Evolutionary conservation across 1,140 invertebrate genomes (phyloP), one percentile per base, ranked within the genome.

Genomic region (Aradophagus sp.): DNA sequence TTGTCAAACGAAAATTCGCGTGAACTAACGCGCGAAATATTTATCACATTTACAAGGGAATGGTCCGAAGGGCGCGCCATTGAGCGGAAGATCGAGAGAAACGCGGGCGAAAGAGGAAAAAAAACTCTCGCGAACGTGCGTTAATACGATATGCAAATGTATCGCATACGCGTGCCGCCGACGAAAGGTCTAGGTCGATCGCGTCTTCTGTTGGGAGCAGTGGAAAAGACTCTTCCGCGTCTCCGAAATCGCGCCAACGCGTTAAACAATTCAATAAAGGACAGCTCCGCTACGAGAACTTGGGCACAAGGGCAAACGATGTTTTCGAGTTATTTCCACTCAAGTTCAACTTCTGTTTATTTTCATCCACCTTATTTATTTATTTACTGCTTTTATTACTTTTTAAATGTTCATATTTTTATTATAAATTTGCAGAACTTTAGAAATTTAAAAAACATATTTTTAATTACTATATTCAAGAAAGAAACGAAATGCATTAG

Each of bases 121-220:
- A 74, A 58, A 61, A 36, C 14, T 53, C 14, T 58, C 26, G 52
- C 45, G 17, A 35, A 44, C 38, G 39, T 39, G 42, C 67, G 39
- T 45, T 67, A 70, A 77, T 47, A 52, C n/a, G 27, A 77, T 63
- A 70, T 79, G 77, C 63, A 77, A 80, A 79, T 76, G 58, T 52
- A 58, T 59, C 32, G 42, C 29, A 36, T 61, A 72, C 72, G 55
- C 59, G 70, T 53, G 56, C 44, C 66, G 31, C 31, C 42, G 59
- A 58, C 55, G 66, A 82, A 82, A 84, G 81, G 80, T 82, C 80
- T 83, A 83, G 80, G 80, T 81, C 80, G 58, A 41, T 27, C 32
- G 10, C 20, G 36, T 62, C 29, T 38, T 27, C 23, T 20, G 48
- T 55, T 38, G 52, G 14, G 15, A 41, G 62, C 53, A 5, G 20